Percentiles rank a stretch among this genome's conserved stretches.
Evolutionary conservation across 1,140 invertebrate genomes (phyloP).

Genomic region (Ylistrum balloti): DNA sequence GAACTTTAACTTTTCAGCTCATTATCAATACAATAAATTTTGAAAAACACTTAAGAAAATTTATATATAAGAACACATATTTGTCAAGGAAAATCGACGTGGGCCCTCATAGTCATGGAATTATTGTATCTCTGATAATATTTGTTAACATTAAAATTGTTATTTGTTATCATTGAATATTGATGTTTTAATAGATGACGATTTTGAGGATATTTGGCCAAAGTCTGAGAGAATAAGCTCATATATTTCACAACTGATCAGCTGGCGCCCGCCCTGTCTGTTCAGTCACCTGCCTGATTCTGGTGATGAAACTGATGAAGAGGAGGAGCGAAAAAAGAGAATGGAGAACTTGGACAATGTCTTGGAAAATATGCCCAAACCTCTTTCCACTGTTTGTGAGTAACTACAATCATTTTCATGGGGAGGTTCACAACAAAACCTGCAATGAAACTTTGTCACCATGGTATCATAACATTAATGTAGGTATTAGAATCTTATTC

Average conservation of each 20-base stretch:
- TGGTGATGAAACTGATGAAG: constrained; percentile 59
- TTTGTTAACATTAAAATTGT: constrained; percentile 16
- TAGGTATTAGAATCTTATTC: no score
- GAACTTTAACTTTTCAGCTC: no score
- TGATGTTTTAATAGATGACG: constrained; percentile 51
- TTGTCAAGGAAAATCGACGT: no score
- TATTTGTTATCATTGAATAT: no score
- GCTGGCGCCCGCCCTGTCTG: constrained; percentile 68
- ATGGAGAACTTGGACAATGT: constrained; percentile 42
- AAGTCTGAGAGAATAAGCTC: constrained; percentile 65
- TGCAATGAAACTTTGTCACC: no score
- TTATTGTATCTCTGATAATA: not conserved
- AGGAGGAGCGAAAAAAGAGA: constrained; percentile 40
- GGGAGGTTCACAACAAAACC: no score
- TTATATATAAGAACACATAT: no score
- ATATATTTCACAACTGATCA: constrained; percentile 65
- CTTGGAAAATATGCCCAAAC: constrained; percentile 36
- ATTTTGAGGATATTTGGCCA: constrained; percentile 71
- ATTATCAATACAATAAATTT: no score
- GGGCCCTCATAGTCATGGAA: no score
- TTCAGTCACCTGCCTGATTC: constrained; percentile 58
- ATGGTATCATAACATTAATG: no score
- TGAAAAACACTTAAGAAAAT: no score
- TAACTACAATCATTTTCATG: no score
- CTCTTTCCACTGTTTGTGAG: constrained; percentile 29